Percentiles rank a stretch among this genome's conserved stretches.
Conservation (phyloP, 2,797 vertebrate species). For the Spea hammondii region DNA sequence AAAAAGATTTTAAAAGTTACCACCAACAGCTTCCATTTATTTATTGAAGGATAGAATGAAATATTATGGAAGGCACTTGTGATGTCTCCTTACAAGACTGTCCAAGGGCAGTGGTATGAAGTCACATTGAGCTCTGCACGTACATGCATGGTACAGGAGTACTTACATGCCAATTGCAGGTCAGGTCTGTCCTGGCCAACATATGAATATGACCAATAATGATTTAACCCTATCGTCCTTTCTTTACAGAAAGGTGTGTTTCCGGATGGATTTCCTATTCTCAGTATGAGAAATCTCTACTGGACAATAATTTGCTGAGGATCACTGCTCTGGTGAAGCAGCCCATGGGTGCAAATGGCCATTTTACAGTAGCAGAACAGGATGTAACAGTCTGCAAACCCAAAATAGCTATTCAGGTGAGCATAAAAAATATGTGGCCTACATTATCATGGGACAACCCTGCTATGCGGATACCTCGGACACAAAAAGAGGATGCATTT, state of each 20-base stretch:
- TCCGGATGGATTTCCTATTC: constrained; percentile 60
- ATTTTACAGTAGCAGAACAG: constrained; percentile 64
- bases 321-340: constrained; percentile 66
- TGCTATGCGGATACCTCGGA: not conserved
- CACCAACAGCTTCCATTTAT: no score
- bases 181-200: not conserved
- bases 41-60: no score
- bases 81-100: no score
- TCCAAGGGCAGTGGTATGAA: no score
- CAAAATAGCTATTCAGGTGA: constrained; percentile 65
- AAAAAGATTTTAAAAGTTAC: no score
- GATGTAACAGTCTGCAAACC: constrained; percentile 68
- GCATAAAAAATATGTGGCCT: constrained; percentile 23
- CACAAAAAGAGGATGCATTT: not conserved
- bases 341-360: not conserved
- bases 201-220: not conserved
- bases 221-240: not conserved
- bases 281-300: constrained; percentile 60
- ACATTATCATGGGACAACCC: not conserved
- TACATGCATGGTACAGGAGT: no score
- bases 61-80: no score
- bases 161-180: no score
- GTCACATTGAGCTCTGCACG: no score
- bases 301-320: constrained; percentile 67
- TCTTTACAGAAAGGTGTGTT: constrained; percentile 58